These are phyloP conservation scores for Apodemia mormo DNA, from an alignment of 2,888 invertebrate species.

Conservation along the genomic window DNA sequence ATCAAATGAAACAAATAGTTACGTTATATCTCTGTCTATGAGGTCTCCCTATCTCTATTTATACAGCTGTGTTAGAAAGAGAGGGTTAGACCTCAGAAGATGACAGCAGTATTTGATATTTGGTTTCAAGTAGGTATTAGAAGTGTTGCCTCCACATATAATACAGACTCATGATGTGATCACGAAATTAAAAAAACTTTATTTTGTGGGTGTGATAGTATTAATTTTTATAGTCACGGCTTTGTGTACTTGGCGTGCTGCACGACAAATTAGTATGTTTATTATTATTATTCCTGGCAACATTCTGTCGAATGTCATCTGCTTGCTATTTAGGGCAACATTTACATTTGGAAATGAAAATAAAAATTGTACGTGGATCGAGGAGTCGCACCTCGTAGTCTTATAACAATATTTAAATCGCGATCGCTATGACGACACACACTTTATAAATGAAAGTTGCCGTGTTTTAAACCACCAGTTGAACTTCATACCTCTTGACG, in stretches of 20 bases:
- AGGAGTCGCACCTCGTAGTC: conserved; percentile 40
- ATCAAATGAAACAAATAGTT: too few relatives aligned
- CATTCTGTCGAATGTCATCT: background rate
- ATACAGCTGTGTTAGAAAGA: too few relatives aligned
- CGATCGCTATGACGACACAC: conserved; percentile 78
- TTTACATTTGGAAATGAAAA: conserved; percentile 51
- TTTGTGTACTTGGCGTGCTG: background rate
- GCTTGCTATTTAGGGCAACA: conserved; percentile 41
- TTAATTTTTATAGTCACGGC: too few relatives aligned
- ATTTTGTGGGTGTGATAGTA: too few relatives aligned
- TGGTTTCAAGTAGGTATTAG: too few relatives aligned
- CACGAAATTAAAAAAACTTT: too few relatives aligned
- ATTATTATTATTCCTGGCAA: background rate
- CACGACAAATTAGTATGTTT: background rate
- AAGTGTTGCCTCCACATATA: too few relatives aligned
- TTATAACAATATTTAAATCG: conserved; percentile 42
- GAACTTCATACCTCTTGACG: conserved; percentile 57
- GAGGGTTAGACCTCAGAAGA: too few relatives aligned
- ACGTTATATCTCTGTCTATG: too few relatives aligned
- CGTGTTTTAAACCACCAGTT: conserved; percentile 61
- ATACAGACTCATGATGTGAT: too few relatives aligned
- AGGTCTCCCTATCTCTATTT: too few relatives aligned
- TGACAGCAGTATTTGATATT: too few relatives aligned
- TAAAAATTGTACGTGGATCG: conserved; percentile 56
- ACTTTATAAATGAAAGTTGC: conserved; percentile 77